A percentile compares a stretch with the other conserved stretches of the same genome.
Evolutionary conservation across 1,140 invertebrate genomes (phyloP).

Genomic region (Aphelenchoides avenae): DNA sequence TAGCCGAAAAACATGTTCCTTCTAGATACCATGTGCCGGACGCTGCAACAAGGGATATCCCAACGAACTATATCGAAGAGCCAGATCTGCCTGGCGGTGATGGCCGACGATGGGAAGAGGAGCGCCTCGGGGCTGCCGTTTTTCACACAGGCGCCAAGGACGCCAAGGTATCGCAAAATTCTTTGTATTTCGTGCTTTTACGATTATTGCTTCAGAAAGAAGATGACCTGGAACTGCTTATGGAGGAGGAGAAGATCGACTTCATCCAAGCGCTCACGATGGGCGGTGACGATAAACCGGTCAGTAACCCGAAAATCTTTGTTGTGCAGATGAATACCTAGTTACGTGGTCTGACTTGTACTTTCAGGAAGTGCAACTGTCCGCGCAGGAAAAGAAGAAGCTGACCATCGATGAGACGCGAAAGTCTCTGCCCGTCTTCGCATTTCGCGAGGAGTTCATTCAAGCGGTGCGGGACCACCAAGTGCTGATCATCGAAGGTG

Average conservation of each 20-base stretch:
- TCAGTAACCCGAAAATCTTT: constrained; percentile 31
- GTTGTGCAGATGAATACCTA: background rate
- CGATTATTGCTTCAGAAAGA: constrained; percentile 60
- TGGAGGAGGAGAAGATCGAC: constrained; percentile 89
- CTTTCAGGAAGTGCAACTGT: constrained; percentile 23
- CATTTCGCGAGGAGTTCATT: constrained; percentile 82
- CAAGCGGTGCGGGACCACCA: constrained; percentile 82
- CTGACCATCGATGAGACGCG: constrained; percentile 85
- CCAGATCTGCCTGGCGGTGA: constrained; percentile 87
- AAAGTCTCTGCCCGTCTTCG: constrained; percentile 85
- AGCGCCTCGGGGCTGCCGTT: constrained; percentile 85
- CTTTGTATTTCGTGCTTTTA: constrained; percentile 9
- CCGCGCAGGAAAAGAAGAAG: constrained; percentile 66
- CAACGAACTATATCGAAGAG: constrained; percentile 75
- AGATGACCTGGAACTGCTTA: constrained; percentile 83
- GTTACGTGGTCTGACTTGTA: constrained; percentile 2
- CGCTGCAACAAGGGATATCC: constrained; percentile 35
- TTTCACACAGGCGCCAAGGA: constrained; percentile 89
- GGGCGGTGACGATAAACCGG: constrained; percentile 68
- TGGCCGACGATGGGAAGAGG: constrained; percentile 95
- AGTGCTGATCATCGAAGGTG: constrained; percentile 88
- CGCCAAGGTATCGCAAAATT: constrained; percentile 64
- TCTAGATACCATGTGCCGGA: constrained; percentile 56
- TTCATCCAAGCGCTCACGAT: constrained; percentile 89
- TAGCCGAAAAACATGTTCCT: constrained; percentile 7